phyloP scores from a whole-genome alignment of 2,797 vertebrate genomes.

The Falco rusticolus region DNA sequence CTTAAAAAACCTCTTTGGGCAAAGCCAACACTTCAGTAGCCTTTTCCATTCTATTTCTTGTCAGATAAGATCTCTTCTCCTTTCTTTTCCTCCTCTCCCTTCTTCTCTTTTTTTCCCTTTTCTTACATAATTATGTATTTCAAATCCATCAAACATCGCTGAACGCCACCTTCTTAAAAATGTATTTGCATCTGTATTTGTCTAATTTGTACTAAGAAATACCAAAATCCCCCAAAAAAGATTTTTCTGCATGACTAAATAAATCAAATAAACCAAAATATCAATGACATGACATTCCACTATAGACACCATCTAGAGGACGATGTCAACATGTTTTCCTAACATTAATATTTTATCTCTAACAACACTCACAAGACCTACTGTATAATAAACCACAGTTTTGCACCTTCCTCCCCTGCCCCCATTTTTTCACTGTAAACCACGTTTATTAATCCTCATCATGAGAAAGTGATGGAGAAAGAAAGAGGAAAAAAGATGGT shows the following conservation, averaged over 20 bases:
- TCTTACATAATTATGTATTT: background rate
- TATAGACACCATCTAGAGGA: conserved; percentile 22
- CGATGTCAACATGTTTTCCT: conserved; percentile 40
- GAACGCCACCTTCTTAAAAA: conserved; percentile 12
- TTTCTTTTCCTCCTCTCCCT: background rate
- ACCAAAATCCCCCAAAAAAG: background rate
- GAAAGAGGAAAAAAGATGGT: background rate
- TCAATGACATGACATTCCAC: conserved; percentile 32
- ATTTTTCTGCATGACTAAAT: conserved; percentile 28
- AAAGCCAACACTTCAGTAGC: background rate
- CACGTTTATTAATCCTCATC: background rate
- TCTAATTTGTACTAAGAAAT: conserved; percentile 9
- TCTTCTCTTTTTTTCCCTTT: no score
- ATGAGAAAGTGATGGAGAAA: background rate
- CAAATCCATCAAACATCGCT: background rate
- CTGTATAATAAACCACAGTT: conserved; percentile 26
- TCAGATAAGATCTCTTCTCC: background rate
- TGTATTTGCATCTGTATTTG: background rate
- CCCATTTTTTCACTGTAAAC: background rate
- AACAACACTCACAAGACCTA: conserved; percentile 19
- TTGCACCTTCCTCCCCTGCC: background rate
- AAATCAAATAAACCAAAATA: conserved; percentile 42
- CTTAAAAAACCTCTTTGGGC: background rate
- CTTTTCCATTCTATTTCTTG: background rate
- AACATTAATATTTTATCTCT: conserved; percentile 60